These are phyloP conservation scores for Drosophila incognita DNA, from an alignment of 2,888 invertebrate species.

Conservation along the genomic window DNA sequence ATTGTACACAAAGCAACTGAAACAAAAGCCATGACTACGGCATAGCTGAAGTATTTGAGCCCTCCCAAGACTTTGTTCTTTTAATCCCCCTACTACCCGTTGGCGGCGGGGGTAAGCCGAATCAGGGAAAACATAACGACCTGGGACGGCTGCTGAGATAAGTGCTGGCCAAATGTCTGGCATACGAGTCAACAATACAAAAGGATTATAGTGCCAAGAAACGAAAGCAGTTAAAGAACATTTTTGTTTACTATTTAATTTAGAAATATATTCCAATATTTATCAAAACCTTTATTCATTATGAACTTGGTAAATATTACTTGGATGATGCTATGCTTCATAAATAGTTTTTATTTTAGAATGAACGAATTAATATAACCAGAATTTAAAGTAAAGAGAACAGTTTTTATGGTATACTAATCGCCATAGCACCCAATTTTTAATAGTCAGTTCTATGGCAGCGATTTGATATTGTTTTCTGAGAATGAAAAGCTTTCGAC, in stretches of 20 bases:
- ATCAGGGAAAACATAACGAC: constrained; percentile 1
- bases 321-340: background rate
- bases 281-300: background rate
- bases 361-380: background rate
- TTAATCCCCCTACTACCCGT: background rate
- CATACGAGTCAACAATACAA: background rate
- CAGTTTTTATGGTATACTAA: background rate
- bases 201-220: background rate
- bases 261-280: background rate
- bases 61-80: constrained; percentile 30
- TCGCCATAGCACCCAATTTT: background rate
- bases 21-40: constrained; percentile 36
- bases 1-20: constrained; percentile 17
- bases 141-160: constrained; percentile 43
- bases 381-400: background rate
- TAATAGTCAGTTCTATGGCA: background rate
- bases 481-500: background rate
- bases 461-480: background rate
- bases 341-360: background rate
- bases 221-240: background rate
- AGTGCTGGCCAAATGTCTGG: constrained; percentile 28
- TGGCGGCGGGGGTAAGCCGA: background rate
- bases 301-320: background rate
- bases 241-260: background rate
- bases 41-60: constrained; percentile 32